Evolutionary conservation across 2,113 vertebrate genomes (phyloP).

Genomic region (Megaptera novaeangliae): DNA sequence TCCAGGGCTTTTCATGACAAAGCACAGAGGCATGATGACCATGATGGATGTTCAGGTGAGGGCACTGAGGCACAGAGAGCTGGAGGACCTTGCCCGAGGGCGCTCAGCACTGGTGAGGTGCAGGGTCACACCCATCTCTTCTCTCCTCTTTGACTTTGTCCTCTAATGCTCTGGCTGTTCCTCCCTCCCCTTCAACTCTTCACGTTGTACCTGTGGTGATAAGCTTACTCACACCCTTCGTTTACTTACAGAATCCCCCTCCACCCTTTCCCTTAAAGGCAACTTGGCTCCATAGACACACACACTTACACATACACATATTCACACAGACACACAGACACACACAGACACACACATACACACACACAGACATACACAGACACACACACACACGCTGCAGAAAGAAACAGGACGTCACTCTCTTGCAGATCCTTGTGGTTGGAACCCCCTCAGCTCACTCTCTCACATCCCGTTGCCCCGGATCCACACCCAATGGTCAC

Average conservation of each 20-base stretch:
- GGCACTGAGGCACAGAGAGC: background rate
- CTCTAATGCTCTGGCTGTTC: background rate
- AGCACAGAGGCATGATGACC: background rate
- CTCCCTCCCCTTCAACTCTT: background rate
- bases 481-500: fast-evolving
- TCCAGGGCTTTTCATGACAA: background rate
- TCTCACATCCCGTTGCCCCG: background rate
- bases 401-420: too few species aligned
- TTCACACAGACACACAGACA: background rate
- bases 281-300: background rate
- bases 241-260: background rate
- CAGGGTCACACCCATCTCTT: too few species aligned
- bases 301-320: background rate
- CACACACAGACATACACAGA: background rate
- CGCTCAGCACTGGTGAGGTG: fast-evolving
- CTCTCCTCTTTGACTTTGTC: background rate
- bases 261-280: background rate
- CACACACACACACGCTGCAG: background rate
- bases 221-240: background rate
- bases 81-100: background rate
- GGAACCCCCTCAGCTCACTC: background rate
- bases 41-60: fast-evolving
- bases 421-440: background rate
- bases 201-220: background rate
- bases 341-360: background rate